Base-by-base conservation (phyloP, 2,797 vertebrate genomes). In the Enteromius afrohamiltoni region DNA sequence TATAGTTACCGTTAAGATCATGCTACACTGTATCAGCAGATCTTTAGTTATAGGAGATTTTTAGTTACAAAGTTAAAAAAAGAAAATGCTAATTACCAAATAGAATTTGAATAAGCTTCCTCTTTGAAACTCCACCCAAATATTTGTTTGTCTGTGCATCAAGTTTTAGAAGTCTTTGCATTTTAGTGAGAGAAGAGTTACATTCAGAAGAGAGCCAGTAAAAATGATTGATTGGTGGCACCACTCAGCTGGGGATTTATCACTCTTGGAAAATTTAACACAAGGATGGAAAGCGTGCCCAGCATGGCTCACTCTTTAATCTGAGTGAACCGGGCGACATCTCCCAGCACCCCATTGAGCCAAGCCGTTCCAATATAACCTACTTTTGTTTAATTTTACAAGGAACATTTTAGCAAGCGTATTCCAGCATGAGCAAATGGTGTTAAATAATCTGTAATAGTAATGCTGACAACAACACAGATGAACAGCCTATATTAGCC, bases 191-290 rank as follows among this genome's bases (percentile, higher is more conserved):
- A 84, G 86, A 87, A 73, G 86, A 64, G 55, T 70, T 45, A 78
- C 21, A 45, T 73, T 34, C 49, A 51, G 29, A 90, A 88, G 85
- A 84, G 85, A 79, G 77, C 86, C 87, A 65, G 76, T 79, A 88
- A 86, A 83, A 69, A 58, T 88, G 91, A 94, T 92, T 91, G 91
- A 94, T 93, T 85, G 86, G 87, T 88, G 92, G 91, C 91, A 93
- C 85, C 86, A 89, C 88, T 93, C 90, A 92, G 91, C 89, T 91
- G 88, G 87, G 85, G 90, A 92, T 92, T 93, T 92, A 92, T 90
- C 68, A 88, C 87, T 89, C 86, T 91, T 91, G 91, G 87, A 88
- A 91, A 93, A 94, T 92, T 93, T 92, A 91, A 86, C 88, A 87
- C 86, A 89, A 85, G 85, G 86, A 88, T 47, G 77, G 77, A 84